Evolutionary conservation across 2,113 vertebrate genomes (phyloP), one percentile per base, ranked within the genome.

Genomic region (Spea multiplicata): DNA sequence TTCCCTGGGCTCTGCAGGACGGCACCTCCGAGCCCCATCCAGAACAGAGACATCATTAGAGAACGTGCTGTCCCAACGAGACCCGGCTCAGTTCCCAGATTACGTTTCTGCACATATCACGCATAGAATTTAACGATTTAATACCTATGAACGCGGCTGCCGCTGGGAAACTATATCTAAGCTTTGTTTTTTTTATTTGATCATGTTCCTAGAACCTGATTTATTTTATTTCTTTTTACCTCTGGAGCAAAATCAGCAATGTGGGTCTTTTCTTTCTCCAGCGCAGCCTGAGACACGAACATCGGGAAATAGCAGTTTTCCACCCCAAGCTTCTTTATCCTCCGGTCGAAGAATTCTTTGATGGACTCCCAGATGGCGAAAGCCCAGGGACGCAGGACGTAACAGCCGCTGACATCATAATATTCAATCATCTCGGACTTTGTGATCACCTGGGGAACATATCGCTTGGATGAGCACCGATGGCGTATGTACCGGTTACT

Each of bases 271-370:
- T 99, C 97, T 81, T 92, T 99, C 89, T 99, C 96, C 13, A 99
- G 84, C 0, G 97, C 97, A 8, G 94, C 93, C 86, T 99, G 97
- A 61, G 97, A 99, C 67, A 99, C 96, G 6, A 99, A 99, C 92
- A 99, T 99, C 75, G 97, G 97, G 88, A 99, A 99, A 86, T 99
- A 99, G 87, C 97, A 99, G 90, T 99, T 99, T 87, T 99, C 97
- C 81, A 99, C 96, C 13, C 97, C 97, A 44, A 98, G 87, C 83
- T 97, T 98, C 90, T 92, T 99, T 82, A 99, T 99, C 87, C 96
- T 95, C 3, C 81, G 52, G 80, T 99, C 95, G 5, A 99, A 97
- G 88, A 97, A 99, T 2, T 95, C 91, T 85, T 94, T 94, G 84
- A 99, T 98, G 80, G 87, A 75, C 83, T 99, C 97, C 97, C 97